These are phyloP conservation scores for Prietella phreatophila DNA, from an alignment of 2,113 vertebrate genomes.

Conservation along the genomic window DNA sequence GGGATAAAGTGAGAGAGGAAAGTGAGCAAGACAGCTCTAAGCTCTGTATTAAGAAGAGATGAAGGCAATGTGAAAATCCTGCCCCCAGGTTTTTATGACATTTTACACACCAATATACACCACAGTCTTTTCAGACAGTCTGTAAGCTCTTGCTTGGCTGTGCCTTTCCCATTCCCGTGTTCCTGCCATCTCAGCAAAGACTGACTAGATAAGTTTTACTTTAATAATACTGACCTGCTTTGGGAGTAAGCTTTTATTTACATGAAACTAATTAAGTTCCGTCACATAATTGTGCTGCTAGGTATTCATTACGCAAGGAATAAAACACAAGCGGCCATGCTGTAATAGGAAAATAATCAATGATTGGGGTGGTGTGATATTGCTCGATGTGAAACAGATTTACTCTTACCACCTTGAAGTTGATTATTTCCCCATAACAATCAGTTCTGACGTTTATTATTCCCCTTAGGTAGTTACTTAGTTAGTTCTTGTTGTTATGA, in stretches of 20 bases:
- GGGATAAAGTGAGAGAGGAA: conserved; percentile 35
- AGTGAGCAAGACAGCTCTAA: conserved; percentile 30
- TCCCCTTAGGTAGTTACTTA: background rate
- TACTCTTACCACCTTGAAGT: background rate
- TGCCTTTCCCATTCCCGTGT: background rate
- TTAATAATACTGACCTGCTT: background rate
- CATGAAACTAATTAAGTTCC: background rate
- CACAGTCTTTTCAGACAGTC: background rate
- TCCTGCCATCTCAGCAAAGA: background rate
- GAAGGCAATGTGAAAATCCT: conserved; percentile 24
- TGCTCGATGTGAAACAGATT: background rate
- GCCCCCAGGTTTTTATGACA: background rate
- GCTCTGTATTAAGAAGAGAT: conserved; percentile 19
- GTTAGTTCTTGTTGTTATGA: background rate
- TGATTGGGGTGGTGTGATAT: background rate
- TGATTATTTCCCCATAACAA: background rate
- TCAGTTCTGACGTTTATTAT: background rate
- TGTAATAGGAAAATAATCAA: background rate
- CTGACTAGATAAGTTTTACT: background rate
- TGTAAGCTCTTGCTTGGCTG: background rate
- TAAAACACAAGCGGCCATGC: background rate
- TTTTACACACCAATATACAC: conserved; percentile 27
- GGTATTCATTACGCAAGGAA: background rate
- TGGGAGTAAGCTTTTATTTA: background rate
- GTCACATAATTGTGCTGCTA: background rate